Percentiles rank a stretch among this genome's conserved stretches.
phyloP scores from a whole-genome alignment of 2,797 vertebrate species.

The Helostoma temminkii region DNA sequence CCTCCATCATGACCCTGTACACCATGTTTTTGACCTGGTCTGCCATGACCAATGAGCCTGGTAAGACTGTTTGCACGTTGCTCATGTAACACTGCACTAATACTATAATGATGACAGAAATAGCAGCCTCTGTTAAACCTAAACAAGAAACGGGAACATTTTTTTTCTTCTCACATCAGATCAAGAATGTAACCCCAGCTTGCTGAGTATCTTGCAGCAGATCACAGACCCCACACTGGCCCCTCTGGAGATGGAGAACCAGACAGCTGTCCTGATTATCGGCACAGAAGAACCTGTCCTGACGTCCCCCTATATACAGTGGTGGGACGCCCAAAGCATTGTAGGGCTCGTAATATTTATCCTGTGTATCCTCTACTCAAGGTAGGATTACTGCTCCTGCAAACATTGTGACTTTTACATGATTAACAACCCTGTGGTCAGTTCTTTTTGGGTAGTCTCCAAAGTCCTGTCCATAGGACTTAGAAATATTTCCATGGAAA shows the following conservation, averaged over 20 bases:
- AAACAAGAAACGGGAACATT: no score
- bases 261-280: slow-evolving; percentile 77
- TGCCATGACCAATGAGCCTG: slow-evolving; percentile 93
- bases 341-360: slow-evolving; percentile 88
- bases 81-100: background rate
- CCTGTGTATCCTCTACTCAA: slow-evolving; percentile 93
- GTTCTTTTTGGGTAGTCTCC: background rate
- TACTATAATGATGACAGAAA: background rate
- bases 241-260: slow-evolving; percentile 80
- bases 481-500: background rate
- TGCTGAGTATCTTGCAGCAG: slow-evolving; percentile 89
- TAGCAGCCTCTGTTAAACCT: background rate
- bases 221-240: slow-evolving; percentile 78
- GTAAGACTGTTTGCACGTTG: slow-evolving; percentile 80
- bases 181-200: slow-evolving; percentile 89
- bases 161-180: slow-evolving; percentile 79
- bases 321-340: slow-evolving; percentile 89
- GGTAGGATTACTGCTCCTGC: slow-evolving; percentile 75
- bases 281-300: slow-evolving; percentile 72
- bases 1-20: slow-evolving; percentile 93
- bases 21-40: slow-evolving; percentile 96
- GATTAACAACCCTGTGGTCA: background rate
- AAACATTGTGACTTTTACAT: no score
- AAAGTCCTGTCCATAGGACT: background rate
- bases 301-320: slow-evolving; percentile 81